Evolutionary conservation across 2,888 invertebrate genomes (phyloP), one percentile per base, ranked within the genome.

Genomic region (Heliconius cydno): DNA sequence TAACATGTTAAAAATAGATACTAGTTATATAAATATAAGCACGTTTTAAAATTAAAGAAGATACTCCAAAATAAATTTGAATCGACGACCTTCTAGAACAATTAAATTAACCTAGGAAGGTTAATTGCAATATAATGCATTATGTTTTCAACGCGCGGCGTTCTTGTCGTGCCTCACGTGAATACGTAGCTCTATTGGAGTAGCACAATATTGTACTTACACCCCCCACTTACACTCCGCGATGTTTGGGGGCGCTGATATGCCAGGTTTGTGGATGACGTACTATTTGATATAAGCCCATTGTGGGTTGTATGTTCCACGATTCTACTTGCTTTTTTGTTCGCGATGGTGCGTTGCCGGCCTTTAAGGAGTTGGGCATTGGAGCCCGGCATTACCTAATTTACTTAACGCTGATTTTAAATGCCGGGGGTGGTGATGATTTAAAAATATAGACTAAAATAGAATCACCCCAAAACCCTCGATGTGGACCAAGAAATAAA

Each of bases 101-200:
- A n/a, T 74, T 65, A 22, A 68, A 28, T 63, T 57, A 75, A 72
- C 83, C 78, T 73, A n/a, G n/a, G n/a, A n/a, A n/a, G n/a, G n/a
- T 38, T 19, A 15, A 15, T 38, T 82, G 71, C 1, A 78, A 83
- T 84, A 9, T 6, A 0, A 0, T n/a, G 41, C 82, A 85, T 83
- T 88, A 77, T 84, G 78, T 86, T 77, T 46, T 10, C 34, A 34
- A 63, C 46, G 72, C 83, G 82, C 81, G 87, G 85, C 86, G 86
- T 86, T 87, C 86, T 83, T 88, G 86, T 87, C 90, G 89, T 90
- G 90, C 88, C 88, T 83, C 89, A 88, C 88, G 90, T 88, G 88
- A 90, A 89, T 89, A 89, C 87, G 86, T 85, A 85, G 85, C 84
- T 88, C 86, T 88, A 89, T 91, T 88, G 90, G 89, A 89, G 90